Evolutionary conservation across 2,797 vertebrate genomes (phyloP).

Genomic region (Peromyscus melanophrys): DNA sequence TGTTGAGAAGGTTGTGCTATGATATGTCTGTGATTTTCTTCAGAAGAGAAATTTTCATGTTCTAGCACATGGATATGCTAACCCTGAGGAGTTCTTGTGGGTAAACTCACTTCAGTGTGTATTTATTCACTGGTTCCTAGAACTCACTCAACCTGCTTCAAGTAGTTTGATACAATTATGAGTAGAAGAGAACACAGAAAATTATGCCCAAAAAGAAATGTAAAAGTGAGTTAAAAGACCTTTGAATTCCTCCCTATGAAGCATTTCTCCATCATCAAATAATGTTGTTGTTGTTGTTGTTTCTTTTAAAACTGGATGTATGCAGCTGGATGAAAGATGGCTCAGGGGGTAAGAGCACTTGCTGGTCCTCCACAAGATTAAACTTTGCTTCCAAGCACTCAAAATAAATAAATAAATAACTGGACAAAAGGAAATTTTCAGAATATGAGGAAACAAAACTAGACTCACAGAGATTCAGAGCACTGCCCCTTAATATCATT

Average conservation of each 20-base stretch:
- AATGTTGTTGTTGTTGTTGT: not conserved
- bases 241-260: not conserved
- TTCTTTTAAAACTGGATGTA: not conserved
- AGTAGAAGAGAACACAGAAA: not conserved
- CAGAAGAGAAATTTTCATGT: not conserved
- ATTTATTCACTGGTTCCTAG: not conserved
- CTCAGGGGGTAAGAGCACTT: not conserved
- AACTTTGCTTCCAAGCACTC: not conserved
- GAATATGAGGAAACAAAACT: not conserved
- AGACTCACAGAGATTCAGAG: not conserved
- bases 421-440: not conserved
- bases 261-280: not conserved
- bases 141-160: not conserved
- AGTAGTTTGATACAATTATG: not conserved
- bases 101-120: not conserved
- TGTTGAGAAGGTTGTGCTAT: not conserved
- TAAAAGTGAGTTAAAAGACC: not conserved
- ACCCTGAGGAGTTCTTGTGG: not conserved
- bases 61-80: not conserved
- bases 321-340: not conserved
- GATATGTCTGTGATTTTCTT: not conserved
- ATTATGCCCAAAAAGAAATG: not conserved
- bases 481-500: not conserved
- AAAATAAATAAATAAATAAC: not conserved
- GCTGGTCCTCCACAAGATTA: not conserved